Percentiles rank a stretch among this genome's conserved stretches.
Conservation (phyloP, 1,140 invertebrate species). For the Daktulosphaira vitifoliae region DNA sequence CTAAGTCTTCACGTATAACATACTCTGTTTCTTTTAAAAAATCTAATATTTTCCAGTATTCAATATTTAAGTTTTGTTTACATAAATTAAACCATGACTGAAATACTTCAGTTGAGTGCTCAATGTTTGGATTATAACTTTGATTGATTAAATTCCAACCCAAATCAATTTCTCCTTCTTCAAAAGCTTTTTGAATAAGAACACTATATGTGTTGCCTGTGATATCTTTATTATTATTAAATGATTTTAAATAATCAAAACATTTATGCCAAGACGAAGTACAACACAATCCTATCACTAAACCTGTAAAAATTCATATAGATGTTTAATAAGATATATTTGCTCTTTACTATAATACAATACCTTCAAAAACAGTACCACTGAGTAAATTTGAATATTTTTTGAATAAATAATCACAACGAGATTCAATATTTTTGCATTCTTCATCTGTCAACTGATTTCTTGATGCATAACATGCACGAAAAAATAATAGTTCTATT, state of each 20-base stretch:
- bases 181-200: conserved; percentile 50
- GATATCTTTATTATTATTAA: neutral
- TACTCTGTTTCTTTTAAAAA: conserved; percentile 46
- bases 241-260: neutral
- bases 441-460: conserved; percentile 7
- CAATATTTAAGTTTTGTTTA: conserved; percentile 22
- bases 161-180: conserved; percentile 47
- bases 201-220: conserved; percentile 27
- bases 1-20: conserved; percentile 44
- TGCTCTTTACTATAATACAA: neutral
- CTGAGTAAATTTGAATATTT: conserved; percentile 11
- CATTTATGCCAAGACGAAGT: conserved; percentile 12
- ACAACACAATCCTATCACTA: conserved; percentile 20
- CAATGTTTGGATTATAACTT: conserved; percentile 40
- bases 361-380: conserved; percentile 6
- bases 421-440: neutral
- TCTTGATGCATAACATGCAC: neutral
- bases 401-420: neutral
- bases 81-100: conserved; percentile 29
- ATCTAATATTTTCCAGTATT: conserved; percentile 40
- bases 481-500: conserved; percentile 8
- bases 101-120: conserved; percentile 11
- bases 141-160: conserved; percentile 49
- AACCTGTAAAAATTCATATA: neutral
- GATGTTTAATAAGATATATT: too few species aligned